These are phyloP conservation scores for Coelogynopora nodosa DNA, from an alignment of 2,888 invertebrate species.

Conservation along the genomic window DNA sequence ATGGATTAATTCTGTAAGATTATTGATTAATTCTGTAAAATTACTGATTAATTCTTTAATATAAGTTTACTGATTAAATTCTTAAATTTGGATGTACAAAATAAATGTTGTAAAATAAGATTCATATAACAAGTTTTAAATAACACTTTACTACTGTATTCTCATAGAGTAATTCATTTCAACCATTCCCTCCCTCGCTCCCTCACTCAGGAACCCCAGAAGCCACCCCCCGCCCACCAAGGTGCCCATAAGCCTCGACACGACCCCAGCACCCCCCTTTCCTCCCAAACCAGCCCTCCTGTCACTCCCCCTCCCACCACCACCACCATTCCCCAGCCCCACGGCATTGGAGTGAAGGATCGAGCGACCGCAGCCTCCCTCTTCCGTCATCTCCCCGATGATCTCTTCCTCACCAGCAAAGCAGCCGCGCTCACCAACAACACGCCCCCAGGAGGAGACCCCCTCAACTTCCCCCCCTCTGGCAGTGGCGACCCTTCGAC, in stretches of 20 bases:
- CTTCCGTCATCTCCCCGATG: constrained; percentile 7
- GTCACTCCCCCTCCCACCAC: neutral
- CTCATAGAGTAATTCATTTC: neutral
- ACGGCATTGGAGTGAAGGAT: neutral
- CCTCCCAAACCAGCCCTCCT: neutral
- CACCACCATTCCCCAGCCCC: neutral
- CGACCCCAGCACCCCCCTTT: neutral
- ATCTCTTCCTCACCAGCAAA: neutral
- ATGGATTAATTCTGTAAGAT: no score
- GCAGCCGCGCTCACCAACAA: neutral
- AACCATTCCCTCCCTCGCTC: neutral
- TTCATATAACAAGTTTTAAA: no score
- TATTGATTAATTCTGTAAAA: no score
- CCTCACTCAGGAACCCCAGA: neutral
- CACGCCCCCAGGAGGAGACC: neutral
- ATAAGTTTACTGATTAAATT: no score
- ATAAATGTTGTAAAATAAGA: no score
- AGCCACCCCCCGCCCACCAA: neutral
- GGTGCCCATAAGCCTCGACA: neutral
- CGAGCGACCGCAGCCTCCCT: neutral
- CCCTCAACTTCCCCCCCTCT: neutral
- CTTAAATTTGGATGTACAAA: no score
- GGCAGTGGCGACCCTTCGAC: neutral
- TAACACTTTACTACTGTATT: no score
- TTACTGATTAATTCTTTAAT: no score